These are phyloP conservation scores for Pteria penguin DNA, from an alignment of 2,888 invertebrate genomes.

Conservation along the genomic window DNA sequence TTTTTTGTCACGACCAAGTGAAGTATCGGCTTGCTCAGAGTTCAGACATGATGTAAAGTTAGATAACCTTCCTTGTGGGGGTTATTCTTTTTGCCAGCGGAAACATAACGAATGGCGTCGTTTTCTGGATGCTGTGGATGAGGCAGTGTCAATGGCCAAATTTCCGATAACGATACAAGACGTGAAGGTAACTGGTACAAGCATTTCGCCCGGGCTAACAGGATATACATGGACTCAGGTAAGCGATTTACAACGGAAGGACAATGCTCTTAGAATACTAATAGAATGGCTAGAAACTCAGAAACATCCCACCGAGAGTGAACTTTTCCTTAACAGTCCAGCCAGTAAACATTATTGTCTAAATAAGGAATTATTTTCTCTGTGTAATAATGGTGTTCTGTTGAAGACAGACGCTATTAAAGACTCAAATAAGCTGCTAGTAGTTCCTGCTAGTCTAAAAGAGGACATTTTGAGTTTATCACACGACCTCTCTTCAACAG, in stretches of 20 bases:
- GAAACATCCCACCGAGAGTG: neutral
- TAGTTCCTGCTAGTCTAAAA: neutral
- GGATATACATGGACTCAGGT: slow-evolving; percentile 2
- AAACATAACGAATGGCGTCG: slow-evolving; percentile 6
- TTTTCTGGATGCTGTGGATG: slow-evolving; percentile 6
- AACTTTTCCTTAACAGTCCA: neutral
- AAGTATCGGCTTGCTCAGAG: neutral
- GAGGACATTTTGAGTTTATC: neutral
- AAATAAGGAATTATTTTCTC: slow-evolving; percentile 7
- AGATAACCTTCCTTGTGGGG: slow-evolving; percentile 7
- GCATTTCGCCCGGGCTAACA: neutral
- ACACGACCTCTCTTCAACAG: neutral
- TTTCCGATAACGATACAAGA: neutral
- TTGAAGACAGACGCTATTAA: neutral
- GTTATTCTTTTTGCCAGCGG: neutral
- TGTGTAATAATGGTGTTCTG: slow-evolving; percentile 12
- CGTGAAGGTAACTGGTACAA: neutral
- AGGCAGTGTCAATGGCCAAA: slow-evolving; percentile 8
- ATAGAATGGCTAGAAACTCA: neutral
- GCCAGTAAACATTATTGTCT: slow-evolving; percentile 20
- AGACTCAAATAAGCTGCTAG: neutral
- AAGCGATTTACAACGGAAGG: neutral
- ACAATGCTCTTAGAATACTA: neutral
- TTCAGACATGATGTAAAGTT: neutral
- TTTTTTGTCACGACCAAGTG: neutral